These are phyloP conservation scores for Maconellicoccus hirsutus DNA, from an alignment of 1,140 invertebrate genomes.

Conservation along the genomic window DNA sequence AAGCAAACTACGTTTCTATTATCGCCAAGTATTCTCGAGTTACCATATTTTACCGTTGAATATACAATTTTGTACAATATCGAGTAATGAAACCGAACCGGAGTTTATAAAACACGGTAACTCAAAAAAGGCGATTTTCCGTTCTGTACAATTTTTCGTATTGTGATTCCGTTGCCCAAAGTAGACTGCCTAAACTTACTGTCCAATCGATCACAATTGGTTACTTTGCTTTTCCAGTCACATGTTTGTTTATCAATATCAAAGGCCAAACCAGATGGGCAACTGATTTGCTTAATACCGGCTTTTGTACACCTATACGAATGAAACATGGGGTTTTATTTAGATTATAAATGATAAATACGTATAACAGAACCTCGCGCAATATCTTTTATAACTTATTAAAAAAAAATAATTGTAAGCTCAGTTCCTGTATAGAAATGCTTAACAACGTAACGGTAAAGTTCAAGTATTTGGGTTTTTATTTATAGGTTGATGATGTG, in stretches of 20 bases:
- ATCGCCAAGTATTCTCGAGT: neutral
- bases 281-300: conserved; percentile 86
- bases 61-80: neutral
- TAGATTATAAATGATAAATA: neutral
- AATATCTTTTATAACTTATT: neutral
- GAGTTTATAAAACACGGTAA: neutral
- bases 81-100: neutral
- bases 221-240: conserved; percentile 93
- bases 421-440: too few species aligned
- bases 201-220: conserved; percentile 88
- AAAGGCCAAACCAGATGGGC: conserved; percentile 86
- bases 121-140: neutral
- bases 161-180: conserved; percentile 24
- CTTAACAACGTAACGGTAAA: too few species aligned
- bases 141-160: neutral
- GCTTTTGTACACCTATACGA: conserved; percentile 72
- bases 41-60: neutral
- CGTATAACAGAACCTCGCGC: too few species aligned
- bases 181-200: conserved; percentile 61
- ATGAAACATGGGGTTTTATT: conserved; percentile 28
- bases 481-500: too few species aligned
- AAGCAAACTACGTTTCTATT: conserved; percentile 12
- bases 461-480: too few species aligned
- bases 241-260: conserved; percentile 94
- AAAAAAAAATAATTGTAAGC: too few species aligned